A percentile compares a stretch with the other conserved stretches of the same genome.
Conservation (phyloP, 2,113 vertebrate genomes). For the Semicossyphus pulcher region DNA sequence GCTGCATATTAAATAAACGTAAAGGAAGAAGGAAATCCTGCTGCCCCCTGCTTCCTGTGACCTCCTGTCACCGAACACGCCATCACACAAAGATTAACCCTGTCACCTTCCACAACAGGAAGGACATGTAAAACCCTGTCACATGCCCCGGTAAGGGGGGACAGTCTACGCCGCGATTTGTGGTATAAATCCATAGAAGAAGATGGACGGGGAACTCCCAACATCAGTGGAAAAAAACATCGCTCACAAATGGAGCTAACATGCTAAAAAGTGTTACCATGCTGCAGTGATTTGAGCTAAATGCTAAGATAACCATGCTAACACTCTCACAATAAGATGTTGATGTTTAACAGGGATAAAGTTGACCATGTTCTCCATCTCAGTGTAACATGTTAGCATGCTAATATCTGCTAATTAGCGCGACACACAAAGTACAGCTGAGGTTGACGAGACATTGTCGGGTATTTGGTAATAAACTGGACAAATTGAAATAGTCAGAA, state of each 20-base stretch:
- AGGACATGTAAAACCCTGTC: conserved; percentile 27
- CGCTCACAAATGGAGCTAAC: too few relatives aligned
- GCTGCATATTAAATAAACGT: conserved; percentile 39
- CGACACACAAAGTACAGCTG: too few relatives aligned
- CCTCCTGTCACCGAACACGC: conserved; percentile 45
- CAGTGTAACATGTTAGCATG: too few relatives aligned
- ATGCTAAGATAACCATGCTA: neutral
- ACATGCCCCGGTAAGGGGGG: neutral
- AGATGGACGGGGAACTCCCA: conserved; percentile 7
- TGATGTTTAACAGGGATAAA: too few relatives aligned
- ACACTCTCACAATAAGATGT: neutral
- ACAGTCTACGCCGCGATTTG: neutral
- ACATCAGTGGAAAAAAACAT: neutral
- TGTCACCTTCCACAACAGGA: conserved; percentile 52
- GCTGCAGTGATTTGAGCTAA: neutral
- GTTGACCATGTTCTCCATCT: too few relatives aligned
- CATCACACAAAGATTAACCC: conserved; percentile 25
- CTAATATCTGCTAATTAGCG: too few relatives aligned
- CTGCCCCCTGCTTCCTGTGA: conserved; percentile 68
- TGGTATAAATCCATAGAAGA: conserved; percentile 1
- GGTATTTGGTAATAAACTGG: too few relatives aligned
- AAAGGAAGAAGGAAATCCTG: conserved; percentile 75
- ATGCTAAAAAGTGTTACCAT: neutral
- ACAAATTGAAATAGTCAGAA: too few relatives aligned
- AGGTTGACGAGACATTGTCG: too few relatives aligned